Conservation (phyloP, 1,140 invertebrate species). For the Formica selysi region DNA sequence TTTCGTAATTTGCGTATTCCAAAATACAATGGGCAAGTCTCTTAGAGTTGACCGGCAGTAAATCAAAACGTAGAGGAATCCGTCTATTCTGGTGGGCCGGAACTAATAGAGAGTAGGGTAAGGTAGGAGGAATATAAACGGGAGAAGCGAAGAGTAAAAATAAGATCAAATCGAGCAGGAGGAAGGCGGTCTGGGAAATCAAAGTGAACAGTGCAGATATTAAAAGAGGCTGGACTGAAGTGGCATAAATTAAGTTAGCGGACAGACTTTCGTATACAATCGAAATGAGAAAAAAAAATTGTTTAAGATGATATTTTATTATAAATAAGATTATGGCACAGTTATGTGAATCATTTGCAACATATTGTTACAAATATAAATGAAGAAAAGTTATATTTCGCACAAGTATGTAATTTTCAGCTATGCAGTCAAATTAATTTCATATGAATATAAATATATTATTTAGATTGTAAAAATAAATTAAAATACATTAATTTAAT, state of each 20-base stretch:
- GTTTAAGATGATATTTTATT: background rate
- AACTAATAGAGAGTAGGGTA: constrained; percentile 30
- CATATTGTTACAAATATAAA: background rate
- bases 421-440: background rate
- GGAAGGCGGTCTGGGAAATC: constrained; percentile 9
- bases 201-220: background rate
- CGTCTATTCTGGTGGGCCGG: constrained; percentile 19
- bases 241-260: constrained; percentile 14
- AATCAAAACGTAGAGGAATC: constrained; percentile 79
- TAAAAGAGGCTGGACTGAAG: constrained; percentile 31
- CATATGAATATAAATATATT: background rate
- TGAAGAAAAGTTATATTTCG: background rate
- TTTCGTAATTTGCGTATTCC: constrained; percentile 83
- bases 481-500: background rate
- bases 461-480: background rate
- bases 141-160: constrained; percentile 11
- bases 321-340: background rate
- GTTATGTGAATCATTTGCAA: background rate
- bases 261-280: background rate
- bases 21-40: constrained; percentile 77
- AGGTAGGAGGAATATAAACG: constrained; percentile 11
- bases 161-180: constrained; percentile 32
- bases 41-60: constrained; percentile 80
- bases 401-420: background rate
- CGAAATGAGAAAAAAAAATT: background rate